Evolutionary conservation across 2,113 vertebrate genomes (phyloP).

Genomic region (Chascanopsetta lugubris): DNA sequence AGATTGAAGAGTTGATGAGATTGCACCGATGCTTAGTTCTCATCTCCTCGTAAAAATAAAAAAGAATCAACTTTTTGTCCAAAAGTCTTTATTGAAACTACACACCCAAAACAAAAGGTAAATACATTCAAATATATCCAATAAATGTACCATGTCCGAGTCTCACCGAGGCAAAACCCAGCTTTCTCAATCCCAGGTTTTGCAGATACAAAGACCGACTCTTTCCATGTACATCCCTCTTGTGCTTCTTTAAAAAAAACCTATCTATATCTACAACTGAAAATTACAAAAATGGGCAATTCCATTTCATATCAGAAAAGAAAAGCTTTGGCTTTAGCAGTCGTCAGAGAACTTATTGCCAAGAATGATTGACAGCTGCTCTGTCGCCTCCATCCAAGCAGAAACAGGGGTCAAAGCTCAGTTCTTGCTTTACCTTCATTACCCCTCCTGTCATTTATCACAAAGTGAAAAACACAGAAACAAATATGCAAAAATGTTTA

Average conservation of each 20-base stretch:
- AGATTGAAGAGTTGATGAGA: too few relatives aligned
- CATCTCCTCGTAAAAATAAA: neutral
- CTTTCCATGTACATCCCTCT: neutral
- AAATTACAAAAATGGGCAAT: neutral
- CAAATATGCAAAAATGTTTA: neutral
- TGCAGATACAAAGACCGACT: slow-evolving; percentile 10
- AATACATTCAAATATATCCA: slow-evolving; percentile 59
- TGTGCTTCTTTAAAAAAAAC: neutral
- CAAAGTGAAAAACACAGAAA: neutral
- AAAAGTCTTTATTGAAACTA: slow-evolving; percentile 77
- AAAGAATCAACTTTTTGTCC: slow-evolving; percentile 15
- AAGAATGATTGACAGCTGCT: slow-evolving; percentile 33
- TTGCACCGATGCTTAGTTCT: neutral
- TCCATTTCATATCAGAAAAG: neutral
- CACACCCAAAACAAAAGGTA: slow-evolving; percentile 44
- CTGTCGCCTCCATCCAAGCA: neutral
- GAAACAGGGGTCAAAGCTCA: neutral
- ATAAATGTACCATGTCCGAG: slow-evolving; percentile 43
- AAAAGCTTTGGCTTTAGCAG: slow-evolving; percentile 60
- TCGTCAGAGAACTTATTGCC: slow-evolving; percentile 49
- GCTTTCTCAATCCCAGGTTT: slow-evolving; percentile 22
- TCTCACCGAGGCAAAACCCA: slow-evolving; percentile 39
- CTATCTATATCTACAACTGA: neutral
- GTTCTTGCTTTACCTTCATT: slow-evolving; percentile 17
- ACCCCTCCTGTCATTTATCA: neutral